phyloP scores from a whole-genome alignment of 2,113 vertebrate genomes.

The Grantiella picta region DNA sequence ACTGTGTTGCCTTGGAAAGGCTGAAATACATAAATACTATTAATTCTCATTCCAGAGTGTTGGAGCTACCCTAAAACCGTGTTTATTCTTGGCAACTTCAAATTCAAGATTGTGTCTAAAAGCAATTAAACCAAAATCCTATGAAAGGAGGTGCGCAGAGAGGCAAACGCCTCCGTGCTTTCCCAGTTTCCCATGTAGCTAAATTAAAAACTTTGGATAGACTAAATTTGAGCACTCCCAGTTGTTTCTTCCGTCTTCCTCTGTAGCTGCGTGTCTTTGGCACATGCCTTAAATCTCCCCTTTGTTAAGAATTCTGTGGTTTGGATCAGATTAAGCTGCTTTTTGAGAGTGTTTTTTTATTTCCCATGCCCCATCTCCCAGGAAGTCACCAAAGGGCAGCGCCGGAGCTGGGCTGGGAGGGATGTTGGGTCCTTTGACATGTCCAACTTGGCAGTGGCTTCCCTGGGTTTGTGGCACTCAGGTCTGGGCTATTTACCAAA shows the following conservation, averaged over 20 bases:
- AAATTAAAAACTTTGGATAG: neutral
- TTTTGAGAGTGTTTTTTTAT: neutral
- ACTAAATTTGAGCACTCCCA: neutral
- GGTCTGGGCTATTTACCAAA: conserved; percentile 3
- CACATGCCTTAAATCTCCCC: neutral
- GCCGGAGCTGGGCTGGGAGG: neutral
- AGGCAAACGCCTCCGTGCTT: neutral
- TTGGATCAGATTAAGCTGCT: neutral
- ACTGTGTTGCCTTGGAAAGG: neutral
- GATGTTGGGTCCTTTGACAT: neutral
- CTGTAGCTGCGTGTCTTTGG: neutral
- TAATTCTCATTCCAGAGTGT: neutral
- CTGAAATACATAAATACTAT: neutral
- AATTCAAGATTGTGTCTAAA: neutral
- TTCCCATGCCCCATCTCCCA: neutral
- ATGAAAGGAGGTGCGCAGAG: neutral
- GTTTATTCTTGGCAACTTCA: conserved; percentile 13
- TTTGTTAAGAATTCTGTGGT: neutral
- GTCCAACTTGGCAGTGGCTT: neutral
- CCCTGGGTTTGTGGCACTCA: neutral
- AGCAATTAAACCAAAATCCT: neutral
- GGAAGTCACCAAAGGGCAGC: neutral
- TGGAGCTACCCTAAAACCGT: neutral
- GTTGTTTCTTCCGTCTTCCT: neutral
- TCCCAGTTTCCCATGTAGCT: neutral